phyloP scores from a whole-genome alignment of 2,888 invertebrate species.

The Anorthoa munda region DNA sequence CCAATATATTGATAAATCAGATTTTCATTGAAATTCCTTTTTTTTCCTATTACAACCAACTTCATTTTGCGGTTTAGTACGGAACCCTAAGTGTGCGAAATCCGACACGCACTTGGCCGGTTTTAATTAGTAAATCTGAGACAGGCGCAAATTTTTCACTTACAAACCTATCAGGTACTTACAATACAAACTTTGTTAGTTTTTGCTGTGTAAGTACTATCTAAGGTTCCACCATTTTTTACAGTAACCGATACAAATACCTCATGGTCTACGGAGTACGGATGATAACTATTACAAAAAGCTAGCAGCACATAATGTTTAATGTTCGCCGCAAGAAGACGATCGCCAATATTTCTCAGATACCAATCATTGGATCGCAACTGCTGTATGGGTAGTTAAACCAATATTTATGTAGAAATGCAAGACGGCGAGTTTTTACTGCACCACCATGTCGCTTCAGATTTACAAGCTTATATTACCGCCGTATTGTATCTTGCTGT shows the following conservation, averaged over 20 bases:
- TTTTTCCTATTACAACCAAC: no score
- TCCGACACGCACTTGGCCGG: no score
- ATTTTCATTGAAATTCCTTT: no score
- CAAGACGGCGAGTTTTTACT: slow-evolving; percentile 80
- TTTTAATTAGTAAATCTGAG: slow-evolving; percentile 46
- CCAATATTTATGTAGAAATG: slow-evolving; percentile 84
- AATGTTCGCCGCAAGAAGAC: slow-evolving; percentile 57
- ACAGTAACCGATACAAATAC: slow-evolving; percentile 33
- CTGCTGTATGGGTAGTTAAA: slow-evolving; percentile 73
- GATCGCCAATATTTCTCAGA: slow-evolving; percentile 67
- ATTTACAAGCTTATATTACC: slow-evolving; percentile 65
- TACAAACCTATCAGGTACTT: slow-evolving; percentile 4
- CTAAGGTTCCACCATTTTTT: slow-evolving; percentile 29
- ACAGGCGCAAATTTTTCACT: slow-evolving; percentile 24
- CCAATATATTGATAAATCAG: no score
- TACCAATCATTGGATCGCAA: slow-evolving; percentile 70
- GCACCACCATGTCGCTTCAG: slow-evolving; percentile 71
- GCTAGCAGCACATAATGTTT: slow-evolving; percentile 49
- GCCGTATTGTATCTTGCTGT: slow-evolving; percentile 55
- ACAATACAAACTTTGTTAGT: not conserved
- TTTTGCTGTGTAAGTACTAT: slow-evolving; percentile 12
- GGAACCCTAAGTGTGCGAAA: no score
- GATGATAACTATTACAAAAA: slow-evolving; percentile 54
- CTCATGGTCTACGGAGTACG: slow-evolving; percentile 47
- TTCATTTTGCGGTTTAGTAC: no score